Evolutionary conservation across 2,888 invertebrate species (phyloP).

Genomic region (Candidula unifasciata): DNA sequence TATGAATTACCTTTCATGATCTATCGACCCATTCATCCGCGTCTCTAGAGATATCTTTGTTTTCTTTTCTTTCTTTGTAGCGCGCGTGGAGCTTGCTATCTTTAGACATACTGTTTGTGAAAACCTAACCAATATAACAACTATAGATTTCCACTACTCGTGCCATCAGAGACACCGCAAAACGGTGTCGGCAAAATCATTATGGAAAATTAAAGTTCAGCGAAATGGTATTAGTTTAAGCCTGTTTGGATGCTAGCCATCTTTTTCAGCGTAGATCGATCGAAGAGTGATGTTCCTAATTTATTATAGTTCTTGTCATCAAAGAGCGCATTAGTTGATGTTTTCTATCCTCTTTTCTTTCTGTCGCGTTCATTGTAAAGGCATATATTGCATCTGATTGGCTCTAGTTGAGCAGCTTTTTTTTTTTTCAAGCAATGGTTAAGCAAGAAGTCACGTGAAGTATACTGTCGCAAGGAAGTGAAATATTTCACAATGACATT

Average conservation of each 20-base stretch:
- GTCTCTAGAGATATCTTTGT: not conserved
- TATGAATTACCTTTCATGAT: constrained; percentile 10
- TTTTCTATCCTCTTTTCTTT: not conserved
- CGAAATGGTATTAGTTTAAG: not conserved
- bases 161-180: not conserved
- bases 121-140: not conserved
- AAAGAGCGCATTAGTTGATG: not conserved
- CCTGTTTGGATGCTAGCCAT: not conserved
- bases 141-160: not conserved
- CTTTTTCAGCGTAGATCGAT: not conserved
- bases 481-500: too few species aligned
- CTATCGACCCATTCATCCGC: constrained; percentile 24
- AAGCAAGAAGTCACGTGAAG: too few species aligned
- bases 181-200: not conserved
- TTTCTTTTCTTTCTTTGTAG: not conserved
- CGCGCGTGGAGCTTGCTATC: not conserved
- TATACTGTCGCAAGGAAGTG: too few species aligned
- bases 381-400: not conserved
- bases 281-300: not conserved
- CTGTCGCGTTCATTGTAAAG: not conserved
- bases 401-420: not conserved
- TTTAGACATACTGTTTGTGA: constrained; percentile 9
- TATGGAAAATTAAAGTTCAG: not conserved
- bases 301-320: not conserved
- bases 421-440: too few species aligned